Evolutionary conservation across 1,140 invertebrate genomes (phyloP).

Genomic region (Aphaenogaster rudis): DNA sequence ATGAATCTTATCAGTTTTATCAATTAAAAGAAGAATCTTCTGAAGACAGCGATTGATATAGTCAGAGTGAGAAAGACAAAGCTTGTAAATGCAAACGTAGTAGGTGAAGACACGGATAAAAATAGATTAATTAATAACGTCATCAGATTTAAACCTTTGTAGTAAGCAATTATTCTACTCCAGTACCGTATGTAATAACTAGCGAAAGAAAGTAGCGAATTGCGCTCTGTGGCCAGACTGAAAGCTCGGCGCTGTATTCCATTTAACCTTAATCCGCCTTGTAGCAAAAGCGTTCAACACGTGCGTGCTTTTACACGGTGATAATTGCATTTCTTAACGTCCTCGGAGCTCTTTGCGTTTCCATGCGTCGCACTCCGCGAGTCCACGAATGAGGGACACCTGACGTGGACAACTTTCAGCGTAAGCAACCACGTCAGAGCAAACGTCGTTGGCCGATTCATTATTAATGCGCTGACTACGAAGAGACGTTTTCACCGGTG

Average conservation of each 20-base stretch:
- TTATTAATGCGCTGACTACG: conserved; percentile 72
- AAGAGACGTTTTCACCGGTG: conserved; percentile 20
- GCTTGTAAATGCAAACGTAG: neutral
- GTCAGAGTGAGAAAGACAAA: neutral
- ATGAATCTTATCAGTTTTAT: neutral
- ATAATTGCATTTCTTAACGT: conserved; percentile 38
- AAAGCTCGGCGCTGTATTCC: neutral
- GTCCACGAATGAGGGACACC: conserved; percentile 40
- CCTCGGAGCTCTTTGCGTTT: conserved; percentile 16
- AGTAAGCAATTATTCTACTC: neutral
- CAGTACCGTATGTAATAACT: neutral
- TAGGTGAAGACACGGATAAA: neutral
- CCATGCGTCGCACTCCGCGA: conserved; percentile 6
- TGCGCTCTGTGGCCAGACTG: neutral
- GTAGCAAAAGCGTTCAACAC: neutral
- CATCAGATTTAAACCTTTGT: neutral
- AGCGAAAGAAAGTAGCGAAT: neutral
- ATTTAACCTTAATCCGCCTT: conserved; percentile 20
- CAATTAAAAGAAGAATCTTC: neutral
- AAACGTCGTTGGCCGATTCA: conserved; percentile 68
- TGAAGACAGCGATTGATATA: neutral
- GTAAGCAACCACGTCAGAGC: conserved; percentile 76
- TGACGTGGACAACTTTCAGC: conserved; percentile 72
- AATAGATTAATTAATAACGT: neutral
- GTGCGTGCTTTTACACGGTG: conserved; percentile 7